Percentiles rank a stretch among this genome's conserved stretches.
phyloP scores from a whole-genome alignment of 2,113 vertebrate species.

The Chrysochloris asiatica region DNA sequence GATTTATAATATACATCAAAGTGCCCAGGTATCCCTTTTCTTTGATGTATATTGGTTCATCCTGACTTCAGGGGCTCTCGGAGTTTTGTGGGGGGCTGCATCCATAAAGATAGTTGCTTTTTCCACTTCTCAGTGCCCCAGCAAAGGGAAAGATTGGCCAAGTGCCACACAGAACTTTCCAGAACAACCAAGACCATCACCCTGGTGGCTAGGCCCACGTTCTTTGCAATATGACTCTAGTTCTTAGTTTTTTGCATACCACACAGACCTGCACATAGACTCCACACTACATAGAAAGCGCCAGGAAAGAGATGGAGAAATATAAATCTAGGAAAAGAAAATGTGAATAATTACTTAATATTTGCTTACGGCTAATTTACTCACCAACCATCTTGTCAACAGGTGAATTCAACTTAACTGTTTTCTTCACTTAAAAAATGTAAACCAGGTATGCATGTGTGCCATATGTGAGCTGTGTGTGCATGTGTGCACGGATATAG shows the following conservation, averaged over 20 bases:
- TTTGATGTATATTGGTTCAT: rapidly evolving
- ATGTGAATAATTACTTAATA: neutral
- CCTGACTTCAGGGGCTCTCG: neutral
- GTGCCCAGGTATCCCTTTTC: neutral
- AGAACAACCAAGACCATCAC: neutral
- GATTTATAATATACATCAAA: neutral
- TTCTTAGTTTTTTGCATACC: neutral
- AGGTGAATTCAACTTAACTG: neutral
- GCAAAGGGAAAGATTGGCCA: neutral
- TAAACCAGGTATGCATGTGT: neutral
- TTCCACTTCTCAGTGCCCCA: neutral
- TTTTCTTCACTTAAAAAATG: neutral
- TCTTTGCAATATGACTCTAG: neutral
- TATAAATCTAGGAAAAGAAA: neutral
- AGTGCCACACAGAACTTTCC: constrained; percentile 29
- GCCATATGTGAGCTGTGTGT: neutral
- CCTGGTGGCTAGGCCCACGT: neutral
- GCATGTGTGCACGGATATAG: too few species aligned
- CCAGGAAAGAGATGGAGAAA: neutral
- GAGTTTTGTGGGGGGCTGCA: neutral
- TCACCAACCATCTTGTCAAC: neutral
- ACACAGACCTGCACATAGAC: neutral
- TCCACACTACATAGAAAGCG: rapidly evolving
- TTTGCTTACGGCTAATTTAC: neutral
- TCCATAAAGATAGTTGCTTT: too few species aligned